Base-by-base conservation (phyloP, 2,797 vertebrate genomes). In the Mallotus villosus region DNA sequence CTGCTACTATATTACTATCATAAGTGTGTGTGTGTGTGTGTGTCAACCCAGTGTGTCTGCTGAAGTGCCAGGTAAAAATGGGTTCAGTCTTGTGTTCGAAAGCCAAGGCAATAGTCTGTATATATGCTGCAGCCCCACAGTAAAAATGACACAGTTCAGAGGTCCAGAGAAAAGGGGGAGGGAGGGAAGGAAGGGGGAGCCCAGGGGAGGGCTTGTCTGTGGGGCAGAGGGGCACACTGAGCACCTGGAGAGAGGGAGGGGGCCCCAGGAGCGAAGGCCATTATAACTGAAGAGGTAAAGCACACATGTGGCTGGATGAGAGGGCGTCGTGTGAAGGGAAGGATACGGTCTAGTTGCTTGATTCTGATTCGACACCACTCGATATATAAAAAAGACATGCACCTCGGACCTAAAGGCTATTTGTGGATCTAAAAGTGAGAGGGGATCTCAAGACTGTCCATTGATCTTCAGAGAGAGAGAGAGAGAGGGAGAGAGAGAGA, bases 131-230 rank as follows among this genome's bases (percentile, higher is more conserved):
- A 82, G 79, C 76, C 79, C 71, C 79, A 63, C 77, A 81, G 82
- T 64, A 76, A 73, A 68, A 72, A 79, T 75, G 80, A 88, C 88
- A 90, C 89, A 90, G 89, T 90, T 90, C 86, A 67, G 77, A 90
- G 90, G 89, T 91, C 90, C 85, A 69, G 79, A 78, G 67, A 76
- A 66, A 72, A 74, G 71, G 17, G 8, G 32, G 32, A 32, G 32
- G 25, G 5, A 14, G 76, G 63, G 65, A 77, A 14, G 51, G 16
- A 2, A 5, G 51, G 16, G 51, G 16, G 51, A n/a, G 51, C 19
- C 51, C 17, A 55, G 51, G 51, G 41, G 24, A 79, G 78, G 72
- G 67, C 24, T 17, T 68, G 27, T 55, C 68, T 55, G 17, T 21
- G 70, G 73, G 49, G 69, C 65, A 69, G 55, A 21, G 67, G 24